Base-by-base conservation (phyloP, 92 coral and sea anemone genomes). In the Virgularia gustaviana region DNA sequence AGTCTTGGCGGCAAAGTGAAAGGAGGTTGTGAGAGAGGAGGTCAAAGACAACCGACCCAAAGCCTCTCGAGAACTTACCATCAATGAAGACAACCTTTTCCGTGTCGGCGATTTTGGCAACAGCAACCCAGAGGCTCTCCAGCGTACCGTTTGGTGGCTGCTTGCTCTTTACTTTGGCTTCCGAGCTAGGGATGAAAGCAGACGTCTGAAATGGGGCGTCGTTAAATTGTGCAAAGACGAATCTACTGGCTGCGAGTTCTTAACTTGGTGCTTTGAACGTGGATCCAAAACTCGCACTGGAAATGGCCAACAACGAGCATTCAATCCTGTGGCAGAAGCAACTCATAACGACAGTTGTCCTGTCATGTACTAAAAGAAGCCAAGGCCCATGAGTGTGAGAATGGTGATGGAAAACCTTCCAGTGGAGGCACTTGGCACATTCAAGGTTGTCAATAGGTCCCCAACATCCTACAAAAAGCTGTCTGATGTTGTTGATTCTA, bases 71-170 rank as follows among this genome's bases (percentile, higher is more conserved):
- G 51, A 58, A n/a, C 36, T 79, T 68, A 51, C 78, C 28, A 77
- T 60, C 41, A 83, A 83, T 25, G 83, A 78, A 49, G 83, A 78
- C 25, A 15, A 59, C 22, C n/a, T 79, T 72, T 72, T 79, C 65
- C 57, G 29, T n/a, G 15, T n/a, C 22, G 64, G 77, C 22, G 81
- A 79, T 60, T 83, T 83, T 63, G 85, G 75, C 49, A 63, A 49
- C 22, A 34, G 70, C 35, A 38, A 32, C 31, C 86, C 76, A 23
- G 71, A 80, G 9, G 45, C 83, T 5, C 75, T 84, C 20, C 86
- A 84, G 37, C 43, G 70, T 10, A 84, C 85, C 28, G 77, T 72
- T 19, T 75, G 71, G 82, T 84, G 85, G 85, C 59, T 74, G 22
- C 41, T 79, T 11, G 60, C 75, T 20, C 70, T 83, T 13, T 81